These are phyloP conservation scores for Octomys mimax DNA, from an alignment of 2,797 vertebrate species.

Conservation along the genomic window DNA sequence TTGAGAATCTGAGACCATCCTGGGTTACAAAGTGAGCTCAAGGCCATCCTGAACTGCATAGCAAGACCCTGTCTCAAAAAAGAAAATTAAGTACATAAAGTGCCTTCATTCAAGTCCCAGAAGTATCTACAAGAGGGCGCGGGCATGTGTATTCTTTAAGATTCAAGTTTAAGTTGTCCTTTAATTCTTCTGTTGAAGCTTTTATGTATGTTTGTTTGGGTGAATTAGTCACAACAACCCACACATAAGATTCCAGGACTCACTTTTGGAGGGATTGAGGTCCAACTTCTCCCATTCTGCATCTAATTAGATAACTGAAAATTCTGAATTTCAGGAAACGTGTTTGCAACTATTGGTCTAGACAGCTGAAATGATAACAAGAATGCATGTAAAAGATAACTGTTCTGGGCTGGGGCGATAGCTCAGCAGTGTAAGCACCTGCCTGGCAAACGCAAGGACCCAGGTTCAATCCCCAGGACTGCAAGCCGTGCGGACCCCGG, in stretches of 20 bases:
- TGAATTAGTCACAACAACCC: not conserved
- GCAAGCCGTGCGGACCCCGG: too few relatives aligned
- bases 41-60: too few relatives aligned
- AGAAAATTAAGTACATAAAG: too few relatives aligned
- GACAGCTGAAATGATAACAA: not conserved
- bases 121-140: not conserved
- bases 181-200: not conserved
- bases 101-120: not conserved
- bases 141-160: not conserved
- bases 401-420: not conserved
- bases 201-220: not conserved
- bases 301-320: not conserved
- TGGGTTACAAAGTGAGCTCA: too few relatives aligned
- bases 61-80: too few relatives aligned
- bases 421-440: too few relatives aligned
- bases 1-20: too few relatives aligned
- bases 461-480: too few relatives aligned
- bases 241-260: not conserved
- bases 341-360: not conserved
- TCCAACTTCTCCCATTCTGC: not conserved
- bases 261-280: not conserved
- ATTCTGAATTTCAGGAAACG: not conserved
- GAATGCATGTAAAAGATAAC: not conserved
- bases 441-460: too few relatives aligned
- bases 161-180: not conserved